A percentile compares a stretch with the other conserved stretches of the same genome.
Evolutionary conservation across 1,140 invertebrate species (phyloP).

Genomic region (Leptinotarsa undecemlineata): DNA sequence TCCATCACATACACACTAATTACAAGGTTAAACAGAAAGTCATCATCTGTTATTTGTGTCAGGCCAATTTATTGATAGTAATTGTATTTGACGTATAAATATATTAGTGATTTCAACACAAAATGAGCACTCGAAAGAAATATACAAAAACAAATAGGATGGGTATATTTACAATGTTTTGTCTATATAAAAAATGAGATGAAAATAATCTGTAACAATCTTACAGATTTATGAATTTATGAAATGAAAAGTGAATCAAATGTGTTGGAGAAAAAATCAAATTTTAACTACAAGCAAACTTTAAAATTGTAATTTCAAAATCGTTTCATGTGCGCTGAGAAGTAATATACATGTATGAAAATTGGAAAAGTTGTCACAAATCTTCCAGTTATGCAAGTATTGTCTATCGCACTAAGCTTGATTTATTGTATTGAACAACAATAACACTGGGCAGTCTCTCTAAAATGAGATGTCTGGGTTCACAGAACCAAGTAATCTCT

Average conservation of each 20-base stretch:
- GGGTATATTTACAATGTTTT: conserved; percentile 41
- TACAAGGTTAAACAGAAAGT: too few relatives aligned
- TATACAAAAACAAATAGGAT: conserved; percentile 28
- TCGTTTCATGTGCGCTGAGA: conserved; percentile 31
- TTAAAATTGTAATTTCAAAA: conserved; percentile 25
- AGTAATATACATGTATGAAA: conserved; percentile 43
- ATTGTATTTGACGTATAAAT: too few relatives aligned
- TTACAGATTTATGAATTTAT: conserved; percentile 40
- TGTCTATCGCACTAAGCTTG: conserved; percentile 39
- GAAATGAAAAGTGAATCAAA: conserved; percentile 36
- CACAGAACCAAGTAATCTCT: conserved; percentile 52
- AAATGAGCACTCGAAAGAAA: conserved; percentile 45
- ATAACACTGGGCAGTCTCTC: conserved; percentile 45
- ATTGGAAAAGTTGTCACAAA: conserved; percentile 47
- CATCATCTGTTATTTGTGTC: too few relatives aligned
- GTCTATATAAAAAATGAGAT: conserved; percentile 34
- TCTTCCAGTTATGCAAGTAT: conserved; percentile 34
- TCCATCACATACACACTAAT: too few relatives aligned
- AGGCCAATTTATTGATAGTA: too few relatives aligned
- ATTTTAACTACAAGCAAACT: conserved; percentile 24
- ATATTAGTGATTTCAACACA: conserved; percentile 36
- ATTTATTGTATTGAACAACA: conserved; percentile 32
- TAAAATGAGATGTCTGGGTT: conserved; percentile 43
- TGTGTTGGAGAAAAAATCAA: conserved; percentile 10
- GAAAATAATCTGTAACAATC: conserved; percentile 32